Conservation (phyloP, 2,888 invertebrate species). For the Pimpla rufipes region DNA sequence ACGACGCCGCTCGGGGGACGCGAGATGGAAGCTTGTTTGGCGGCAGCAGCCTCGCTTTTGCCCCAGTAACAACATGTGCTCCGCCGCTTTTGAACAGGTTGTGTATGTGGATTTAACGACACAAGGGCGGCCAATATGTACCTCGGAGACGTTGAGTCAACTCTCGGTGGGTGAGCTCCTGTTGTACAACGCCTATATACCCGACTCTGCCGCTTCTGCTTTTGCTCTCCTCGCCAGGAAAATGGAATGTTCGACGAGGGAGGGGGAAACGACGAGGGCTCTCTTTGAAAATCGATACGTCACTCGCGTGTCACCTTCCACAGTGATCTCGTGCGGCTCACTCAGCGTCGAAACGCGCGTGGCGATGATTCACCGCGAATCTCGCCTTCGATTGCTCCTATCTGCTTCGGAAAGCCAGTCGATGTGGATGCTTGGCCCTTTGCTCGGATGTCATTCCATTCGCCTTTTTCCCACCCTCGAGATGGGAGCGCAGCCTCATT, state of each 20-base stretch:
- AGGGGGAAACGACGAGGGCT: background rate
- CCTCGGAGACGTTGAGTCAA: constrained; percentile 53
- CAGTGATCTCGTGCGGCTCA: constrained; percentile 4
- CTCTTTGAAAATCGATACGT: constrained; percentile 38
- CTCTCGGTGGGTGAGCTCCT: constrained; percentile 15
- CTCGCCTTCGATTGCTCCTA: constrained; percentile 40
- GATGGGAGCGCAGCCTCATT: too few relatives aligned
- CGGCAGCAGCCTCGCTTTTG: background rate
- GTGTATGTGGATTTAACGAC: constrained; percentile 48
- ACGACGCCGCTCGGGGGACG: too few relatives aligned
- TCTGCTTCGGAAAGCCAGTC: background rate
- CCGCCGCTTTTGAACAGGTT: constrained; percentile 26
- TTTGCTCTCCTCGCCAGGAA: constrained; percentile 14
- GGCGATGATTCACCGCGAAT: constrained; percentile 10
- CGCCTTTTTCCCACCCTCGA: too few relatives aligned
- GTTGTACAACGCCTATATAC: constrained; percentile 2
- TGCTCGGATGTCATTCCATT: background rate
- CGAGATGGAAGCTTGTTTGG: background rate
- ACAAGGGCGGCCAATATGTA: constrained; percentile 48
- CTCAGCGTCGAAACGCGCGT: background rate
- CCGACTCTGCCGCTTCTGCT: constrained; percentile 7
- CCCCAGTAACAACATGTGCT: background rate
- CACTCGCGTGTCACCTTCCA: constrained; percentile 35
- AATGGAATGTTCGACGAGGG: constrained; percentile 15
- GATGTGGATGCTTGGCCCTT: background rate